Evolutionary conservation across 53 echinoderm and acorn worm genomes (phyloP).

Genomic region (Arbacia lixula): DNA sequence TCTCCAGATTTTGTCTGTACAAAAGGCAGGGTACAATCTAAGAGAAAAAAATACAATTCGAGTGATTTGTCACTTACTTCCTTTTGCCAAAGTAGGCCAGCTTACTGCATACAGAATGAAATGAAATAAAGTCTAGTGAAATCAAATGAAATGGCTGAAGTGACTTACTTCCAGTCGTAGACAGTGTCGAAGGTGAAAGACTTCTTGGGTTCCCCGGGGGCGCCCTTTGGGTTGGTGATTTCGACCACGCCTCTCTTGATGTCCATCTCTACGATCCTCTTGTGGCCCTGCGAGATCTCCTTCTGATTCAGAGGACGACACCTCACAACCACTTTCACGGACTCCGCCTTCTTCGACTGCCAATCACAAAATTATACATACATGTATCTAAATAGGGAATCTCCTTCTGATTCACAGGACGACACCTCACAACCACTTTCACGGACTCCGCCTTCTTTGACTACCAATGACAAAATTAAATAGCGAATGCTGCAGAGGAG

Average conservation of each 20-base stretch:
- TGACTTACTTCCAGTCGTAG: conserved; percentile 99
- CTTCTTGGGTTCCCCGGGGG: conserved; percentile 77
- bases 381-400: no score
- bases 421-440: conserved; percentile 97
- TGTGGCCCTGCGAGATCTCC: conserved; percentile 67
- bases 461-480: no score
- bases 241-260: conserved; percentile 83
- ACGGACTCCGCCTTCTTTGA: conserved; percentile 95
- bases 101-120: not conserved
- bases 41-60: no score
- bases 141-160: not conserved
- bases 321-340: conserved; percentile 96
- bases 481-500: no score
- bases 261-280: conserved; percentile 90
- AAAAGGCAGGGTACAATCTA: no score
- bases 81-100: no score
- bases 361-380: no score
- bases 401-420: conserved; percentile 95
- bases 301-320: conserved; percentile 96
- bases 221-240: conserved; percentile 74
- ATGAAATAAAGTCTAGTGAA: no score
- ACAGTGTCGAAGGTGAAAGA: conserved; percentile 93
- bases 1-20: no score
- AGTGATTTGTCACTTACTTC: no score
- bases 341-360: conserved; percentile 97